These are phyloP conservation scores for Pampus argenteus DNA, from an alignment of 2,797 vertebrate genomes.

Conservation along the genomic window DNA sequence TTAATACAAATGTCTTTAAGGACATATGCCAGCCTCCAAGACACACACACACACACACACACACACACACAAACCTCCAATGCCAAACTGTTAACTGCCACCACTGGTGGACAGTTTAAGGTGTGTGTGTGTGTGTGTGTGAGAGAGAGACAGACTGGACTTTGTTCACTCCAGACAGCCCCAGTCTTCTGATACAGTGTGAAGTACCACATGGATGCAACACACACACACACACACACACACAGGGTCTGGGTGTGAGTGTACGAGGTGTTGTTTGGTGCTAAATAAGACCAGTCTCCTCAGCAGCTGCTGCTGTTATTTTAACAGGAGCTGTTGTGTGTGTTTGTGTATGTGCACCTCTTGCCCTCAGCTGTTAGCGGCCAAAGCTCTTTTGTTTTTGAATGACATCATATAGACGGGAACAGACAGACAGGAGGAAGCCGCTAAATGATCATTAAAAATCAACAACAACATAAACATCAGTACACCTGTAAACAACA, in stretches of 20 bases:
- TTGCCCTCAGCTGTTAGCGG: slow-evolving; percentile 34
- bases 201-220: slow-evolving; percentile 38
- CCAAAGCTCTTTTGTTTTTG: slow-evolving; percentile 22
- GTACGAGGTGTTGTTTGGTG: slow-evolving; percentile 51
- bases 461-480: not conserved
- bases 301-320: slow-evolving; percentile 69
- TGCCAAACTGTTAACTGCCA: slow-evolving; percentile 59
- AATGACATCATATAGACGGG: slow-evolving; percentile 11
- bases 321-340: slow-evolving; percentile 34
- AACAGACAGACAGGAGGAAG: slow-evolving; percentile 10
- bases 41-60: slow-evolving; percentile 17
- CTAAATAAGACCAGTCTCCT: slow-evolving; percentile 62
- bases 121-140: slow-evolving; percentile 29
- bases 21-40: slow-evolving; percentile 34
- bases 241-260: slow-evolving; percentile 5
- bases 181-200: slow-evolving; percentile 50
- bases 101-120: slow-evolving; percentile 49
- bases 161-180: slow-evolving; percentile 63
- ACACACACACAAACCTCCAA: slow-evolving; percentile 11
- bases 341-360: slow-evolving; percentile 35
- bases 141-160: slow-evolving; percentile 56
- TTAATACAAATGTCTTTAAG: slow-evolving; percentile 35
- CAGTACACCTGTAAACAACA: not conserved
- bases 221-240: slow-evolving; percentile 22
- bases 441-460: not conserved